Percentiles rank a stretch among this genome's conserved stretches.
Evolutionary conservation across 2,113 vertebrate species (phyloP).

Genomic region (Brachyistius frenatus): DNA sequence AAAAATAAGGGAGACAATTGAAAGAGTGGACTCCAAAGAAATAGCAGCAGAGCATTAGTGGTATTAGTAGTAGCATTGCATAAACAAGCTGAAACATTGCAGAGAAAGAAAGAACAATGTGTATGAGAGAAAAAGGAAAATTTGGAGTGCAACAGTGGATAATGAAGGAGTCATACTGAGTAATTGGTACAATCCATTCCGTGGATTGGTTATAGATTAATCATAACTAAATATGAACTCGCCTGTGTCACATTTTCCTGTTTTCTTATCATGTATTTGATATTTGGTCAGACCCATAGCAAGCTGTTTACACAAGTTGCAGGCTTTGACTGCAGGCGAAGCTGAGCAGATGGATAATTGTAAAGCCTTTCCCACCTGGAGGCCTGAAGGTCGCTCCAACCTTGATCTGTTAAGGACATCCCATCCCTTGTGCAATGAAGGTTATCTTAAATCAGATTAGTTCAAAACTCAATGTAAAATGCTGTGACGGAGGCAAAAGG

Average conservation of each 20-base stretch:
- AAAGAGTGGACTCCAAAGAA: not conserved
- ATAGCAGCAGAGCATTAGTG: not conserved
- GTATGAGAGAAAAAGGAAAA: not conserved
- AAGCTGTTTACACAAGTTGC: not conserved
- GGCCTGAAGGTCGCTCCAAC: not conserved
- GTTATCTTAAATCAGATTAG: not conserved
- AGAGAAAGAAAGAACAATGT: not conserved
- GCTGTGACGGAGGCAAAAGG: not conserved
- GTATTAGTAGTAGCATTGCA: constrained; percentile 2
- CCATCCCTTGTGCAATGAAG: not conserved
- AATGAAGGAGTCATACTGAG: not conserved
- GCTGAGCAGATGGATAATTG: not conserved
- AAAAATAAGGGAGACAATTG: not conserved
- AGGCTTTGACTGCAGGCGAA: not conserved
- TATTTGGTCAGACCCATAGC: not conserved
- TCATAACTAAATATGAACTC: not conserved
- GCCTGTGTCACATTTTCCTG: not conserved
- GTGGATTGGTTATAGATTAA: not conserved
- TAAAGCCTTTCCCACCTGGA: not conserved
- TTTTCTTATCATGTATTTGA: not conserved
- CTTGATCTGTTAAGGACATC: not conserved
- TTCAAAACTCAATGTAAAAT: not conserved
- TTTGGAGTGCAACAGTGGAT: not conserved
- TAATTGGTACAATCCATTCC: not conserved
- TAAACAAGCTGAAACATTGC: not conserved